Base-by-base conservation (phyloP, 2,113 vertebrate genomes). In the Equus quagga region DNA sequence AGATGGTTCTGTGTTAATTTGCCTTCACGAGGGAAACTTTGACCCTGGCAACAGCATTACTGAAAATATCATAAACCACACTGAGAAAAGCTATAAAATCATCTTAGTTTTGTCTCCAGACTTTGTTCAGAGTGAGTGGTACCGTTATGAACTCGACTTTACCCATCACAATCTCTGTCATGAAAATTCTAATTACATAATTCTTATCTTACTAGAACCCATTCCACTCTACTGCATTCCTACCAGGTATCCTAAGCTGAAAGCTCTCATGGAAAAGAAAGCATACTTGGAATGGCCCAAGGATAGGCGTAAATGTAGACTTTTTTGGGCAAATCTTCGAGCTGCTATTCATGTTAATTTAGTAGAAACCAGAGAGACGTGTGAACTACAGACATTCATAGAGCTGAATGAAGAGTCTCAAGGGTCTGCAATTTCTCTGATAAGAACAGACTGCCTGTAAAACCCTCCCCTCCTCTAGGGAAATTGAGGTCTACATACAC, bases 51-150 rank as follows among this genome's bases (percentile, higher is more conserved):
- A 98, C 95, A 99, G 98, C 3, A 99, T 99, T 2, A 95, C 99
- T 41, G 99, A 99, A 93, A 99, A 99, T 97, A 99, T 99, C 93
- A 99, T 99, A 1, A 97, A 93, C 54, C 99, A 99, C 97, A 99
- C 99, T 80, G 99, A 99, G 97, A 99, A 99, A 94, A 99, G 99
- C 97, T 98, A 98, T 60, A 99, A 98, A 92, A 99, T 99, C 0
- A 98, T 99, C 96, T 99, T 99, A 75, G 99, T 99, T 76, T 94
- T 99, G 86, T 99, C 99, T 28, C 98, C 99, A 80, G 98, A 99
- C 96, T 99, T 99, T 70, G 99, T 99, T 70, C 99, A 99, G 98
- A 99, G 99, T 2, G 99, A 99, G 21, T 99, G 99, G 99, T 99
- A 99, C 79, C 99, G 99, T 97, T 99, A 99, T 12, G 99, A 99